Percentiles rank a stretch among this genome's conserved stretches.
Conservation (phyloP, 2,888 invertebrate genomes). For the Diadromus collaris region DNA sequence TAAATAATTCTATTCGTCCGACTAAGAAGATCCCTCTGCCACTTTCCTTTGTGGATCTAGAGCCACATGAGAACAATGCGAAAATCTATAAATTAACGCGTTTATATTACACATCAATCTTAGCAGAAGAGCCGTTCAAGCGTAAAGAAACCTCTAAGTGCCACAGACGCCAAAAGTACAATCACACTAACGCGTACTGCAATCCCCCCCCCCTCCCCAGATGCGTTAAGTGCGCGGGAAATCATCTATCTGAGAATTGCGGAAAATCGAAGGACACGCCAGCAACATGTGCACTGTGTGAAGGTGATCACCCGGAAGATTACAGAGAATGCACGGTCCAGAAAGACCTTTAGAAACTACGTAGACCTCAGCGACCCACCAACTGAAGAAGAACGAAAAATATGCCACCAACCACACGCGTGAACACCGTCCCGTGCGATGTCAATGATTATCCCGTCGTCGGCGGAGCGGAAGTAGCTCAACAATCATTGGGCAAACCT, state of each 20-base stretch:
- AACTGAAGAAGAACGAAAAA: not conserved
- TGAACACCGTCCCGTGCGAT: not conserved
- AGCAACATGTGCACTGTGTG: conserved; percentile 61
- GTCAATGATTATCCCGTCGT: not conserved
- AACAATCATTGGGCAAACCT: too few relatives aligned
- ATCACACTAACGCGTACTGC: conserved; percentile 60
- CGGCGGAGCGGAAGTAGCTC: too few relatives aligned
- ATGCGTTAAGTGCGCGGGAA: conserved; percentile 62
- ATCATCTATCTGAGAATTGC: conserved; percentile 54
- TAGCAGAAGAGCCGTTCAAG: conserved; percentile 55
- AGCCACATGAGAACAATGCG: conserved; percentile 52
- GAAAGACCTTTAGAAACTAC: conserved; percentile 52
- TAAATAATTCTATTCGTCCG: conserved; percentile 45
- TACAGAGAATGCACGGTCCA: conserved; percentile 63
- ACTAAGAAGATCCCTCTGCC: conserved; percentile 55
- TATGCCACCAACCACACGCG: too few relatives aligned
- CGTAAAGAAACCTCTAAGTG: conserved; percentile 59
- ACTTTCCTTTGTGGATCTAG: conserved; percentile 59
- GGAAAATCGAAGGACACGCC: conserved; percentile 58
- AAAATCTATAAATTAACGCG: conserved; percentile 56
- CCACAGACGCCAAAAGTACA: conserved; percentile 59
- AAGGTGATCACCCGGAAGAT: conserved; percentile 63
- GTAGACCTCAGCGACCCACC: not conserved
- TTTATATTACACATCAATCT: conserved; percentile 49
- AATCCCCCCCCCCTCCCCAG: conserved; percentile 28